Conservation (phyloP, 2,888 invertebrate species). For the Phytoseiulus persimilis region DNA sequence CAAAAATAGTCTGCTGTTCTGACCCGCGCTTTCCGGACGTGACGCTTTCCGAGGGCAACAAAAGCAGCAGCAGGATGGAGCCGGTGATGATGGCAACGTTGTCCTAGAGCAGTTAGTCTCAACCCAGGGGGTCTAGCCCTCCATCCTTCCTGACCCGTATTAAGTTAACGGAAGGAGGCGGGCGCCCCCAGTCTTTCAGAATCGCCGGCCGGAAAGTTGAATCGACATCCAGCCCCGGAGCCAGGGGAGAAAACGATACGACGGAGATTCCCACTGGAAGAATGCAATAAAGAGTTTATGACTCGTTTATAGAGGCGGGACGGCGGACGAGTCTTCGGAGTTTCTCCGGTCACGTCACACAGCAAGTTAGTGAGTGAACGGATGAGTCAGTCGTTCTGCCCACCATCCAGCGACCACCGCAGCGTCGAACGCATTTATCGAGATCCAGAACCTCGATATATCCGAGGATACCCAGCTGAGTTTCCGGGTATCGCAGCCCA, state of each 20-base stretch:
- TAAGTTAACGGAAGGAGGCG: too few relatives aligned
- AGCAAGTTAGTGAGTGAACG: neutral
- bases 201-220: neutral
- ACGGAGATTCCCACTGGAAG: neutral
- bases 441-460: neutral
- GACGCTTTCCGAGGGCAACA: neutral
- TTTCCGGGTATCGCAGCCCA: too few relatives aligned
- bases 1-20: neutral
- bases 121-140: too few relatives aligned
- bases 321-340: neutral
- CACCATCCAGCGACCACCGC: neutral
- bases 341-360: neutral
- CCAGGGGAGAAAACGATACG: neutral
- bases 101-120: too few relatives aligned
- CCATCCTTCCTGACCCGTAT: too few relatives aligned
- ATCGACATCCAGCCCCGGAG: neutral
- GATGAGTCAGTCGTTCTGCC: neutral
- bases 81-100: too few relatives aligned
- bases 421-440: neutral
- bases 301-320: neutral
- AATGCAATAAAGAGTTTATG: slow-evolving; percentile 5
- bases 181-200: too few relatives aligned
- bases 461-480: neutral
- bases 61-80: too few relatives aligned
- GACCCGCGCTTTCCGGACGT: neutral